phyloP scores from a whole-genome alignment of 1,140 invertebrate genomes.

The Pogonognathellus flavescens region DNA sequence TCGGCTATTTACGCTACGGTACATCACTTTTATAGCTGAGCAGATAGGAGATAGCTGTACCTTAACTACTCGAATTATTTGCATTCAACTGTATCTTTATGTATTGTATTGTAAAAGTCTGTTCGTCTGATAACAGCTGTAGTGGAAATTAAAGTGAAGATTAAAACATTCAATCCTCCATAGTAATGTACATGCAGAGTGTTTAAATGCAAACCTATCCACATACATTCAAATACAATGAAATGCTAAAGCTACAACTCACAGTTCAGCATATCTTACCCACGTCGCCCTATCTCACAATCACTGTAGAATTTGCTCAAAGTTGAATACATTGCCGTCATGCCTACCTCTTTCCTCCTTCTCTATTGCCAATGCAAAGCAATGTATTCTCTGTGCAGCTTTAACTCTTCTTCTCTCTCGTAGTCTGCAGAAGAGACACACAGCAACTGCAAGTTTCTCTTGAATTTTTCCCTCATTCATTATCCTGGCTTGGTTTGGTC shows the following conservation, averaged over 20 bases:
- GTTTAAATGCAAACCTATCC: conserved; percentile 21
- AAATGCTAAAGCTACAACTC: neutral
- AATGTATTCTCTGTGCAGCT: neutral
- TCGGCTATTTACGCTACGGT: conserved; percentile 5
- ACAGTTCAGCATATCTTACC: neutral
- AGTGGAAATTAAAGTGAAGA: conserved; percentile 34
- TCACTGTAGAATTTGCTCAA: conserved; percentile 30
- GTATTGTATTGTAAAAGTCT: conserved; percentile 1
- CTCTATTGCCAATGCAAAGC: conserved; percentile 2
- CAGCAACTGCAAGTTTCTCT: neutral
- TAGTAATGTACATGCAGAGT: conserved; percentile 2
- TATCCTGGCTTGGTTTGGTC: neutral
- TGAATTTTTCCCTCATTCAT: conserved; percentile 37
- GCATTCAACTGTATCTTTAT: conserved; percentile 1
- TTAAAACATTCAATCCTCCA: conserved; percentile 15
- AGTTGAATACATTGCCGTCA: conserved; percentile 33
- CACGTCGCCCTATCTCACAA: conserved; percentile 20
- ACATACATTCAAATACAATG: neutral
- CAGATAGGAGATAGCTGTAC: neutral
- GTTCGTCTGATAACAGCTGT: conserved; percentile 16
- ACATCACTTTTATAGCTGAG: conserved; percentile 1
- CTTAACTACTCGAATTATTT: conserved; percentile 6
- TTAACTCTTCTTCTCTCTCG: too few species aligned
- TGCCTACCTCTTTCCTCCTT: neutral
- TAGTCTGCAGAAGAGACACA: too few species aligned